Conservation (phyloP, 2,113 vertebrate species). For the Aptenodytes forsteri region DNA sequence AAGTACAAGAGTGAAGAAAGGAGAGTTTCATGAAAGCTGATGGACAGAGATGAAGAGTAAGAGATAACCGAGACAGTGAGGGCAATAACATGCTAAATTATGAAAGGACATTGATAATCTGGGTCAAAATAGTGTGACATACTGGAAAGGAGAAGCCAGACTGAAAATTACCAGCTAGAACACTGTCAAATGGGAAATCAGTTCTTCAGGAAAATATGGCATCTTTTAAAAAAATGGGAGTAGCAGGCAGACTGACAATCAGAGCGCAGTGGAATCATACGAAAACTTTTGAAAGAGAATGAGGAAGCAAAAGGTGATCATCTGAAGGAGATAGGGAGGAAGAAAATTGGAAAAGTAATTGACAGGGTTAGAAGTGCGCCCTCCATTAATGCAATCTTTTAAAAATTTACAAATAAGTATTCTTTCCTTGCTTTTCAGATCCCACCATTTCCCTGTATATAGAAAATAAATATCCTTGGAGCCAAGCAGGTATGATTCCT, state of each 20-base stretch:
- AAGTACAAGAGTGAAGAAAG: neutral
- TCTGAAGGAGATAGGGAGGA: neutral
- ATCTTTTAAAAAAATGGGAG: neutral
- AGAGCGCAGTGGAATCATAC: fast-evolving
- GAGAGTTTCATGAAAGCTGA: neutral
- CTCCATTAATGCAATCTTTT: neutral
- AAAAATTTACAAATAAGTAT: neutral
- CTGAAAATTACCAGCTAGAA: neutral
- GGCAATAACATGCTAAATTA: neutral
- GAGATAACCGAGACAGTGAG: neutral
- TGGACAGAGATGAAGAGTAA: neutral
- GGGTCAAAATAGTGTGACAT: neutral
- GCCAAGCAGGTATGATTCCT: neutral
- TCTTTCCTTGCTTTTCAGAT: neutral
- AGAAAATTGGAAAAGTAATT: neutral
- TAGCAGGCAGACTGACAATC: neutral
- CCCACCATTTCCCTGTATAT: neutral
- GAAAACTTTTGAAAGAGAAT: neutral
- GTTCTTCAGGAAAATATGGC: neutral
- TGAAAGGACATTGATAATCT: neutral
- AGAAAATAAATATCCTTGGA: neutral
- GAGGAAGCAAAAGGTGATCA: neutral
- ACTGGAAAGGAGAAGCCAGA: neutral
- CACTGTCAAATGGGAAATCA: neutral
- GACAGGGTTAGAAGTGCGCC: neutral